These are phyloP conservation scores for Notolabrus celidotus DNA, from an alignment of 2,797 vertebrate genomes.

Conservation along the genomic window DNA sequence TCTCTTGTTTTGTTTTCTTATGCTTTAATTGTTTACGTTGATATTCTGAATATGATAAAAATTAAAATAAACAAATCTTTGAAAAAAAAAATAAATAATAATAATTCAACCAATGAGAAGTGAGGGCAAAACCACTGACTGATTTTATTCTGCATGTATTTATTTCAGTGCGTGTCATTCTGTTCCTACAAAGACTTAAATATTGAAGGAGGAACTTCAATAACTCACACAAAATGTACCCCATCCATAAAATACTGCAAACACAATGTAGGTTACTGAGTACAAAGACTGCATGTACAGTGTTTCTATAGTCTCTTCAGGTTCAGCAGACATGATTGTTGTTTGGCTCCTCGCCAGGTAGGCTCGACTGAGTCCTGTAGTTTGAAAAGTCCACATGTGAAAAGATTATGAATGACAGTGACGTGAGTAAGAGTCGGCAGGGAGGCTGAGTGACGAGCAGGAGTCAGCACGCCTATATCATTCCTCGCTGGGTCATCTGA, in stretches of 20 bases:
- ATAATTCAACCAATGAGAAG: no score
- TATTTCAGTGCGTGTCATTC: no score
- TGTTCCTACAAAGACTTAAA: no score
- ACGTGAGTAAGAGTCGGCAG: slow-evolving; percentile 44
- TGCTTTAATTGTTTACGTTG: no score
- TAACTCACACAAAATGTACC: not conserved
- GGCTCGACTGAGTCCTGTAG: slow-evolving; percentile 26
- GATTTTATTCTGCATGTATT: no score
- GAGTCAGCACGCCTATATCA: slow-evolving; percentile 57
- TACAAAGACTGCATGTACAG: not conserved
- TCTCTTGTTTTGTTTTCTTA: no score
- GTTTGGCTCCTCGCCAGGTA: slow-evolving; percentile 39
- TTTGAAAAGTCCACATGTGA: slow-evolving; percentile 39
- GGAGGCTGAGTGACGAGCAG: slow-evolving; percentile 34
- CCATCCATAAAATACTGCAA: not conserved
- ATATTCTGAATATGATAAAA: no score
- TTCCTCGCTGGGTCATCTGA: slow-evolving; percentile 51
- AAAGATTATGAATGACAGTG: slow-evolving; percentile 59
- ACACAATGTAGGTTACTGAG: not conserved
- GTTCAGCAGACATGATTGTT: slow-evolving; percentile 11
- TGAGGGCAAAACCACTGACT: no score
- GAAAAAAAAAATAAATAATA: no score
- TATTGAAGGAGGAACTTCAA: not conserved
- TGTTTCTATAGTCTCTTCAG: slow-evolving; percentile 30
- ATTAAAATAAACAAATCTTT: no score